Percentiles rank a stretch among this genome's conserved stretches.
Conservation (phyloP, 2,797 vertebrate species). For the Spheniscus humboldti region DNA sequence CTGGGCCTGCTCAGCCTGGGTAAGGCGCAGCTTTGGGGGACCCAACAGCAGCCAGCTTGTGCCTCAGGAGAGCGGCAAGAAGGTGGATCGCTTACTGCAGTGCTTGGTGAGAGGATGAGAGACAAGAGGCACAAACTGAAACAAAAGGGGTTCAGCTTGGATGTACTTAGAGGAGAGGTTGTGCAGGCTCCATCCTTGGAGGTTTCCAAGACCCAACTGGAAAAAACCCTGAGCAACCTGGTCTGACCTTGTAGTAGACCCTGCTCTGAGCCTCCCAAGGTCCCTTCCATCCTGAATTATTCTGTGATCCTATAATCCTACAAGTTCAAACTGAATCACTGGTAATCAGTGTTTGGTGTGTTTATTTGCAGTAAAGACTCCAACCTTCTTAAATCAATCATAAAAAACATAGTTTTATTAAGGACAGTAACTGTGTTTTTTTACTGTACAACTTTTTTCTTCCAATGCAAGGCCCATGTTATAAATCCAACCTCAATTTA, state of each 20-base stretch:
- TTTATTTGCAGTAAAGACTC: background rate
- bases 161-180: background rate
- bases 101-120: background rate
- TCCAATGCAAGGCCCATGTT: background rate
- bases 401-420: background rate
- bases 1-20: background rate
- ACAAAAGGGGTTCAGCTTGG: background rate
- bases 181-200: background rate
- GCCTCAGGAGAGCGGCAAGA: background rate
- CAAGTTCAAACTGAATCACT: background rate
- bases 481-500: background rate
- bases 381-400: background rate
- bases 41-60: background rate
- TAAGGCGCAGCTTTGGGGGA: background rate
- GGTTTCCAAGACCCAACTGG: background rate
- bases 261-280: background rate
- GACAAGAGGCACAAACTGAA: background rate
- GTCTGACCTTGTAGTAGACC: background rate
- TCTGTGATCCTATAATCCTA: background rate
- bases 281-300: background rate
- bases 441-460: background rate
- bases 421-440: background rate
- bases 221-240: background rate
- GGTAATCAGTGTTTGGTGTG: background rate
- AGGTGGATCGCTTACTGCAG: background rate